Conservation (phyloP, 2,797 vertebrate genomes). For the Poecile montanus region DNA sequence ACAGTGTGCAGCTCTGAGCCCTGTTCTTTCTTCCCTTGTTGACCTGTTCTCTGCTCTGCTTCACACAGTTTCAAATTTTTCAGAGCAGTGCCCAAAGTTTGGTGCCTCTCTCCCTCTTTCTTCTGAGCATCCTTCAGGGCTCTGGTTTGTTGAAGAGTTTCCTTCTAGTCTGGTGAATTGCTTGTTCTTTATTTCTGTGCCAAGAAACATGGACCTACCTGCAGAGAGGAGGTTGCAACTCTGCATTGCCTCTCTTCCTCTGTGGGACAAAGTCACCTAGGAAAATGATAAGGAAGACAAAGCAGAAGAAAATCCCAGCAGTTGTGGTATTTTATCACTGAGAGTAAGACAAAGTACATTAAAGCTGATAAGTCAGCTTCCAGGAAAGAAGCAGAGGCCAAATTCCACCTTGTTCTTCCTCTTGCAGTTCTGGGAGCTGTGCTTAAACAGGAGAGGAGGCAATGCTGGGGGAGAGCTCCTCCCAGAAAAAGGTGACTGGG, state of each 20-base stretch:
- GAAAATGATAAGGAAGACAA: not conserved
- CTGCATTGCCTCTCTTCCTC: not conserved
- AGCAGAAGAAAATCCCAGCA: not conserved
- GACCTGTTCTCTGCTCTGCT: not conserved
- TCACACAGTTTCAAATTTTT: not conserved
- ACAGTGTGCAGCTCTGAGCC: not conserved
- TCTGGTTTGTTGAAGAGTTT: not conserved
- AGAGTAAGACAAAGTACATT: constrained; percentile 13
- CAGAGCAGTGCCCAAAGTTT: not conserved
- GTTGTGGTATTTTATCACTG: not conserved
- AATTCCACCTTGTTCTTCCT: not conserved
- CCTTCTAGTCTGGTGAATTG: not conserved
- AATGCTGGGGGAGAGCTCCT: not conserved
- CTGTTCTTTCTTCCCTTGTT: not conserved
- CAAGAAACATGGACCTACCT: not conserved
- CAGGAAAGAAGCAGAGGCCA: not conserved
- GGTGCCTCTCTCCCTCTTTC: not conserved
- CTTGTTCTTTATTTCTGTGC: not conserved
- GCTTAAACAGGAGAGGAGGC: not conserved
- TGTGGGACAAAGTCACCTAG: not conserved
- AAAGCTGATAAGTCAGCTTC: constrained; percentile 32
- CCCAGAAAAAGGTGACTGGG: not conserved
- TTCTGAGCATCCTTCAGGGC: not conserved
- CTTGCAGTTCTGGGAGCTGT: not conserved
- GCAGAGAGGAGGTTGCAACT: not conserved